Evolutionary conservation across 2,888 invertebrate genomes (phyloP).

Genomic region (Ypsolopha scabrella): DNA sequence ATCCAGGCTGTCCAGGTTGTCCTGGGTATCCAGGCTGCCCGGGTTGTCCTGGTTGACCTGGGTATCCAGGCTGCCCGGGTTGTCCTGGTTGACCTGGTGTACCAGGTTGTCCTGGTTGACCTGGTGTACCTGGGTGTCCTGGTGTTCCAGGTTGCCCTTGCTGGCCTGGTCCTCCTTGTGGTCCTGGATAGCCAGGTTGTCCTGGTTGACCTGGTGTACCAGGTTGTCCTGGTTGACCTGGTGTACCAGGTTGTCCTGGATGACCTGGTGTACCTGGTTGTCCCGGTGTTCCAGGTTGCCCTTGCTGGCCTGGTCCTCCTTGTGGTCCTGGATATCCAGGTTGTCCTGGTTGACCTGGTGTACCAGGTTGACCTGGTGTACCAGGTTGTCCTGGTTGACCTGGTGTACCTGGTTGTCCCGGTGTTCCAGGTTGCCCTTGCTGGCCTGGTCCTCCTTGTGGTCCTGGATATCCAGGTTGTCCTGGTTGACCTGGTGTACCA

Average conservation of each 20-base stretch:
- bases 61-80: not conserved
- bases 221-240: not conserved
- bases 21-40: conserved; percentile 21
- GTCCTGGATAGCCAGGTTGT: not conserved
- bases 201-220: conserved; percentile 12
- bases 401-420: conserved; percentile 1
- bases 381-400: conserved; percentile 5
- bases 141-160: conserved; percentile 10
- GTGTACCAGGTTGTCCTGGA: conserved; percentile 9
- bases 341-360: conserved; percentile 1
- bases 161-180: conserved; percentile 11
- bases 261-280: conserved; percentile 1
- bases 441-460: no score
- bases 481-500: conserved; percentile 2
- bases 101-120: conserved; percentile 33
- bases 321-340: conserved; percentile 5
- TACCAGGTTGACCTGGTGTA: not conserved
- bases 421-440: not conserved
- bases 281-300: conserved; percentile 4
- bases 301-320: conserved; percentile 6
- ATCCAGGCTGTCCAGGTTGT: conserved; percentile 3
- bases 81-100: conserved; percentile 9
- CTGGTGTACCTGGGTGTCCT: conserved; percentile 18
- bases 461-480: conserved; percentile 1
- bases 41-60: conserved; percentile 19